These are phyloP conservation scores for Rhabdomys pumilio DNA, from an alignment of 2,797 vertebrate species.

Conservation along the genomic window DNA sequence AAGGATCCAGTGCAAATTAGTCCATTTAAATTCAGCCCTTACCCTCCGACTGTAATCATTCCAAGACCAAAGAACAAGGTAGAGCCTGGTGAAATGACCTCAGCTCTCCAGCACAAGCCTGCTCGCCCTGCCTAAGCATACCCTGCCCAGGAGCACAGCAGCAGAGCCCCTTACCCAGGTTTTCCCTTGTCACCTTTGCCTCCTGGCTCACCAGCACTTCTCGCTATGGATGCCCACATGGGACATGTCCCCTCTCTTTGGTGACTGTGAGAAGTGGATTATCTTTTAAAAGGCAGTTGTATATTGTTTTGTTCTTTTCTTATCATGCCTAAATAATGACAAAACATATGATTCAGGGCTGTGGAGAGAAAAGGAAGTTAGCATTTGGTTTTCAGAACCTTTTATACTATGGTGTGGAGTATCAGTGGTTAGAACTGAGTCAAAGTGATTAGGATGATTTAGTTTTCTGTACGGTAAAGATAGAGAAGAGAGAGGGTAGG, in stretches of 20 bases:
- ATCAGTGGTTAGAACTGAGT: not conserved
- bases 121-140: accelerated
- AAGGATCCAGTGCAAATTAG: not conserved
- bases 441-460: not conserved
- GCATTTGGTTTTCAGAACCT: not conserved
- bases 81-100: not conserved
- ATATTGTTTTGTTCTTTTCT: not conserved
- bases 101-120: too few relatives aligned
- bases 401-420: not conserved
- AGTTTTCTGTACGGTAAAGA: not conserved
- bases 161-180: too few relatives aligned
- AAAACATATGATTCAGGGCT: not conserved
- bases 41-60: not conserved
- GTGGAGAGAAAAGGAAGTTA: not conserved
- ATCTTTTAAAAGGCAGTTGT: not conserved
- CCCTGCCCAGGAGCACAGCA: not conserved
- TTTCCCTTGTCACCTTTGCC: too few relatives aligned
- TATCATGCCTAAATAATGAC: not conserved
- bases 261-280: not conserved
- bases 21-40: not conserved
- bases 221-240: not conserved
- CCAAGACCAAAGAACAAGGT: too few relatives aligned
- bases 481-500: not conserved
- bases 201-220: not conserved
- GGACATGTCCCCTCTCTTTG: not conserved